Evolutionary conservation across 2,888 invertebrate species (phyloP), one percentile per base, ranked within the genome.

Genomic region (Merodon equestris): DNA sequence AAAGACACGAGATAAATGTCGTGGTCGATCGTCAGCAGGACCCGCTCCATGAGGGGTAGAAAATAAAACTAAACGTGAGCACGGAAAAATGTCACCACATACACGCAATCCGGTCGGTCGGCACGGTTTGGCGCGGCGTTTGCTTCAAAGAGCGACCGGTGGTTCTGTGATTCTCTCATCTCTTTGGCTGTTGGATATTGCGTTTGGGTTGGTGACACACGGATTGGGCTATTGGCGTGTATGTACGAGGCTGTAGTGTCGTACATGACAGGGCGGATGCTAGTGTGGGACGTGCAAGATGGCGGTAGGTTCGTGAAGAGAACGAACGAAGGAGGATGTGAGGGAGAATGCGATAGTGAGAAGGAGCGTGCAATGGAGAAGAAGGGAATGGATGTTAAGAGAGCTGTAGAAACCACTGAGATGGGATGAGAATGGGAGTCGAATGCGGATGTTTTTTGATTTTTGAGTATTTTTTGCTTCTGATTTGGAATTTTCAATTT

Each of bases 1-100:
- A 76, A 66, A 72, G 70, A 72, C 76, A 81, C 67, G 76, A 81
- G 71, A 71, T 67, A 81, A 63, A 63, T 44, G 47, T 42, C 60
- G 64, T 66, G 13, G 64, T 70, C 79, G 70, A 79, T 67, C 71
- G 73, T 72, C 67, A 64, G 57, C 82, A 82, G 82, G 82, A 83
- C 81, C 83, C 82, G 71, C 79, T 81, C 77, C 77, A 75, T 71
- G 70, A 83, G 83, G 83, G 83, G 83, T 83, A 82, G 83, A 82
- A 83, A 83, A 82, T 83, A 83, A 83, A 83, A 83, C 83, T 83
- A 82, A 83, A 82, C 77, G 72, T 70, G 73, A 74, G 70, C 76
- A 74, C 82, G 67, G 64, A 70, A 82, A 82, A 82, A 83, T 76
- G 81, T 82, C 82, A 83, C 83, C 79, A 74, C 79, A 83, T 71